These are phyloP conservation scores for Campylomormyrus numenius DNA, from an alignment of 2,113 vertebrate genomes.

Conservation along the genomic window DNA sequence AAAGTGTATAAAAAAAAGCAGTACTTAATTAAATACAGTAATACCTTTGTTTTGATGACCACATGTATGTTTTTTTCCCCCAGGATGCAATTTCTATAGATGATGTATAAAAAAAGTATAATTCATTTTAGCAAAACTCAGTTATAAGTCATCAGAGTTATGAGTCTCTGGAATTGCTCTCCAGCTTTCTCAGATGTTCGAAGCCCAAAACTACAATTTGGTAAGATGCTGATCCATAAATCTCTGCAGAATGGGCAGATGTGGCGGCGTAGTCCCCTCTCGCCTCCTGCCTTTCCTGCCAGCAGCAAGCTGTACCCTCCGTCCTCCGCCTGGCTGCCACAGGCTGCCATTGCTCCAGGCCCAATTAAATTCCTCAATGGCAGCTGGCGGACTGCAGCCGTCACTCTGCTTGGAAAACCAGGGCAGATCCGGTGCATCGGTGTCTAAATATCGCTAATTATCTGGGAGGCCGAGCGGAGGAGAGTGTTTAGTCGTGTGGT, in stretches of 20 bases:
- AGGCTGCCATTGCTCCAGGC: conserved; percentile 16
- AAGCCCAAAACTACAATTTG: background rate
- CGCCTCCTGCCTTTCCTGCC: conserved; percentile 22
- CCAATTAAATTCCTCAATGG: conserved; percentile 32
- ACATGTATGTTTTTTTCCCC: background rate
- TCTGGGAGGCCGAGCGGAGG: background rate
- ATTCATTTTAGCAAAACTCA: background rate
- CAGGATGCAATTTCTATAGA: background rate
- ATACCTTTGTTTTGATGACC: background rate
- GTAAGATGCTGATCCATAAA: background rate
- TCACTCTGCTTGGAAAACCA: conserved; percentile 14
- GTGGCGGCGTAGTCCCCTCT: background rate
- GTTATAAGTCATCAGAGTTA: background rate
- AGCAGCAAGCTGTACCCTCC: conserved; percentile 23
- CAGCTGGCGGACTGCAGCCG: conserved; percentile 7
- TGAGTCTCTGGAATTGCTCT: background rate
- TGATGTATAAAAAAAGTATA: background rate
- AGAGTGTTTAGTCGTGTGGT: background rate
- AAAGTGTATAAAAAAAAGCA: background rate
- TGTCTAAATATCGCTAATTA: conserved; percentile 16
- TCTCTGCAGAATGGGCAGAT: background rate
- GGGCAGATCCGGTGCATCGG: conserved; percentile 17
- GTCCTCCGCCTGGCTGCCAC: conserved; percentile 21
- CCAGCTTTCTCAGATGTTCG: background rate
- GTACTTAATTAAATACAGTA: background rate